Evolutionary conservation across 2,888 invertebrate genomes (phyloP).

Genomic region (Thera obeliscata): DNA sequence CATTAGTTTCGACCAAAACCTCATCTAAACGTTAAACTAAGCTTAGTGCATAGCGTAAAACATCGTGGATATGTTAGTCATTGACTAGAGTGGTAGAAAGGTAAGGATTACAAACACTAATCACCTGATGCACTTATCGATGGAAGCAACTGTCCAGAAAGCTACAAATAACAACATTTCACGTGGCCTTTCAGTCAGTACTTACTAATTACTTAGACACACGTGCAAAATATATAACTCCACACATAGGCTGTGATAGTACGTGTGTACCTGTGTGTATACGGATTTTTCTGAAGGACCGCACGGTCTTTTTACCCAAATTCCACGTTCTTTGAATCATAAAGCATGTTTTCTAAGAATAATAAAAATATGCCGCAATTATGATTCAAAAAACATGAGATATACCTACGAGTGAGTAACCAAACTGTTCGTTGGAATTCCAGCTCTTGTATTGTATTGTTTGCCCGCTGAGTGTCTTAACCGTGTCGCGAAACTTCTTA

Average conservation of each 20-base stretch:
- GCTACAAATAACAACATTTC: background rate
- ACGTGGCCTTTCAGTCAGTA: background rate
- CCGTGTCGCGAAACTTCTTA: constrained; percentile 33
- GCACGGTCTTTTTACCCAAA: background rate
- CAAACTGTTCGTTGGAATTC: background rate
- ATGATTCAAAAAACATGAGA: too few species aligned
- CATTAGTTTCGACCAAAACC: background rate
- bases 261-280: background rate
- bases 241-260: too few species aligned
- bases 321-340: background rate
- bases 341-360: too few species aligned
- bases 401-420: background rate
- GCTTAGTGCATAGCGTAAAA: constrained; percentile 18
- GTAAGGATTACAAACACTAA: background rate
- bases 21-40: background rate
- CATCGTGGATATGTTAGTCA: constrained; percentile 46
- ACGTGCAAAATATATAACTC: too few species aligned
- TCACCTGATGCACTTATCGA: background rate
- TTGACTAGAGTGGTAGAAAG: constrained; percentile 19
- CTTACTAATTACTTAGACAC: too few species aligned
- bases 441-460: constrained; percentile 14
- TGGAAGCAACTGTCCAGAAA: background rate
- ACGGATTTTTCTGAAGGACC: background rate
- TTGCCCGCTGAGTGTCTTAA: constrained; percentile 26
- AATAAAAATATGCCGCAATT: too few species aligned